These are phyloP conservation scores for Ophioderma brevispina DNA, from an alignment of 35 echinoderm and acorn worm species.

Conservation along the genomic window DNA sequence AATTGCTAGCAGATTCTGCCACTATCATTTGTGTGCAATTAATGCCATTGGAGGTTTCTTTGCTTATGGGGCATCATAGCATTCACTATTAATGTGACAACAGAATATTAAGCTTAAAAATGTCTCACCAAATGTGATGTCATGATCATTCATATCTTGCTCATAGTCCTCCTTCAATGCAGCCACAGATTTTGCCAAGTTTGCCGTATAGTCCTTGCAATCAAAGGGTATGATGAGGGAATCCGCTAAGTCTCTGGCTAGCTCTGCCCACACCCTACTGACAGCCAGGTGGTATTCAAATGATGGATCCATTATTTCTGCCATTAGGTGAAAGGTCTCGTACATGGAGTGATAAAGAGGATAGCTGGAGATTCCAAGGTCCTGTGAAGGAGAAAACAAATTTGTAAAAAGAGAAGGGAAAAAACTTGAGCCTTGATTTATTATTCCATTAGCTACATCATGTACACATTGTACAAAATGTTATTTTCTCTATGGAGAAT, in stretches of 20 bases:
- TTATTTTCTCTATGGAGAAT: too few species aligned
- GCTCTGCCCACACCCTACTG: slow-evolving; percentile 74
- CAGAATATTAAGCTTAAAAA: too few species aligned
- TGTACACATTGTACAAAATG: neutral
- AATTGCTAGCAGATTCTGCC: too few species aligned
- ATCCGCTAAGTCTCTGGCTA: slow-evolving; percentile 75
- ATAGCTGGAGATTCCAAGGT: slow-evolving; percentile 67
- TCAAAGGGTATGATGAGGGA: slow-evolving; percentile 81
- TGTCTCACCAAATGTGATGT: slow-evolving; percentile 94
- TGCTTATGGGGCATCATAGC: too few species aligned
- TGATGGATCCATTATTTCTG: slow-evolving; percentile 65
- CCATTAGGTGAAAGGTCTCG: slow-evolving; percentile 86
- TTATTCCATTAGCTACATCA: too few species aligned
- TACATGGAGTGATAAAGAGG: slow-evolving; percentile 94
- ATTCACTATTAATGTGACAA: too few species aligned
- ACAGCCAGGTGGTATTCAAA: slow-evolving; percentile 80
- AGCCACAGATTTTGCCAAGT: slow-evolving; percentile 54
- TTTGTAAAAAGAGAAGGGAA: too few species aligned
- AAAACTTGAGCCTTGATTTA: too few species aligned
- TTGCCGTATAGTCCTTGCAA: slow-evolving; percentile 41
- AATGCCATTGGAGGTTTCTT: too few species aligned
- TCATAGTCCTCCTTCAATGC: slow-evolving; percentile 60
- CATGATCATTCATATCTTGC: slow-evolving; percentile 47
- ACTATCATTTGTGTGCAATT: too few species aligned
- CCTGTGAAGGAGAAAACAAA: slow-evolving; percentile 31